These are phyloP conservation scores for Miniopterus natalensis DNA, from an alignment of 2,113 vertebrate genomes.

Conservation along the genomic window DNA sequence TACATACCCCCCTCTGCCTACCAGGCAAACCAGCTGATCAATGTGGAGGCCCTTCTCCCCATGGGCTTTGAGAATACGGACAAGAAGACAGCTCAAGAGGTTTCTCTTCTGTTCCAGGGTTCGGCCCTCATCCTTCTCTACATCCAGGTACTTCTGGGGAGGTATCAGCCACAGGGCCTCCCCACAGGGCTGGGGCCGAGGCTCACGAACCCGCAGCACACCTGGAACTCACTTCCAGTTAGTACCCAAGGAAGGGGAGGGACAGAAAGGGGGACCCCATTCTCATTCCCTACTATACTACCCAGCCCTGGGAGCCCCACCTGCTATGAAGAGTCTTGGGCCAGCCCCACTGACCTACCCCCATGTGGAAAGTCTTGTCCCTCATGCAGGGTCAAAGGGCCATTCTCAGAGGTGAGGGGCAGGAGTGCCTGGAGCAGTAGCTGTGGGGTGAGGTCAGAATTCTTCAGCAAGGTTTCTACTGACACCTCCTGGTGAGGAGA, in stretches of 20 bases:
- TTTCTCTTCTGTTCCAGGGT: conserved; percentile 96
- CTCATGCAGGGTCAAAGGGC: conserved; percentile 85
- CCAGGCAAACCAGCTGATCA: conserved; percentile 96
- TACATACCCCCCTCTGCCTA: conserved; percentile 74
- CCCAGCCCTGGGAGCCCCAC: background rate
- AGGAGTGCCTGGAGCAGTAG: conserved; percentile 92
- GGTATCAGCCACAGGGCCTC: conserved; percentile 91
- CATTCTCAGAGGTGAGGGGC: conserved; percentile 89
- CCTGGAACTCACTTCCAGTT: conserved; percentile 85
- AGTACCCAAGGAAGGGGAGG: background rate
- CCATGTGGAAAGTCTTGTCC: conserved; percentile 14
- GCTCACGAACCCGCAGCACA: conserved; percentile 88
- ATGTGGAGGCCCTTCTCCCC: conserved; percentile 95
- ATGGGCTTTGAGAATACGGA: conserved; percentile 93
- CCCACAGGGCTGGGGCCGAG: conserved; percentile 45
- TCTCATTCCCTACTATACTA: background rate
- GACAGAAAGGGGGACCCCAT: accelerated
- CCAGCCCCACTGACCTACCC: conserved; percentile 77
- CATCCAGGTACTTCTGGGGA: conserved; percentile 92
- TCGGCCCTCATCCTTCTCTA: conserved; percentile 91
- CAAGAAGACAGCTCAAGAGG: conserved; percentile 94
- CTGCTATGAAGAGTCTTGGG: background rate
- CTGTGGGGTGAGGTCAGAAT: conserved; percentile 87
- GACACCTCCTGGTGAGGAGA: conserved; percentile 90
- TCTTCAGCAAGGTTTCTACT: conserved; percentile 89